Evolutionary conservation across 2,113 vertebrate genomes (phyloP), one percentile per base, ranked within the genome.

Genomic region (Misgurnus mizolepis): DNA sequence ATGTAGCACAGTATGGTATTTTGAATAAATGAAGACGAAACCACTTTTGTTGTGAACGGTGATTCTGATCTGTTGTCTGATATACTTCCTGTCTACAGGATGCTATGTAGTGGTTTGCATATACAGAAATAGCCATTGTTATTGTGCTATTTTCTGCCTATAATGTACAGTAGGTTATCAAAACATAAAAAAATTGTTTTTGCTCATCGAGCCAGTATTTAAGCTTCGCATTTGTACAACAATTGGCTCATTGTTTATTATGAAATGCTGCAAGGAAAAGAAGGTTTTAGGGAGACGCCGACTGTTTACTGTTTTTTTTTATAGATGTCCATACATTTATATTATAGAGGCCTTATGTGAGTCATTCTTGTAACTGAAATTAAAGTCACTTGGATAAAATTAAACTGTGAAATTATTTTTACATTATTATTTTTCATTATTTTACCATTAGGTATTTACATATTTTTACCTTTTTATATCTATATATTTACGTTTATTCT

Each of bases 81-180:
- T 12, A 61, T 45, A 39, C 6, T 73, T 73, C 11, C 47, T 70
- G 7, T 6, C 47, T 70, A 50, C 17, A 40, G 47, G 49, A 50
- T 68, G 55, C 22, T 17, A 45, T 43, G n/a, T 6, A 40, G 17
- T 50, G 50, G 62, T 86, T 85, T 87, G 76, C 76, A 84, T 85
- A 71, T 76, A 76, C 14, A 75, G 65, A 76, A 79, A 70, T 70
- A 83, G 43, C 72, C 45, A 18, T 55, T 18, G n/a, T 5, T n/a
- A 41, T 70, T 58, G 34, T 11, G 61, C 22, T 10, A 5, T 70
- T 78, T 78, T 55, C 43, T 55, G 18, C 60, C 50, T 79, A 15
- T 27, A 10, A 5, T 53, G 50, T 58, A 9, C n/a, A 18, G n/a
- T 43, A 18, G 18, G 2, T 81, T 62, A 65, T 64, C 60, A 70